Evolutionary conservation across 2,888 invertebrate genomes (phyloP), one percentile per base, ranked within the genome.

Genomic region (Axea sp.): DNA sequence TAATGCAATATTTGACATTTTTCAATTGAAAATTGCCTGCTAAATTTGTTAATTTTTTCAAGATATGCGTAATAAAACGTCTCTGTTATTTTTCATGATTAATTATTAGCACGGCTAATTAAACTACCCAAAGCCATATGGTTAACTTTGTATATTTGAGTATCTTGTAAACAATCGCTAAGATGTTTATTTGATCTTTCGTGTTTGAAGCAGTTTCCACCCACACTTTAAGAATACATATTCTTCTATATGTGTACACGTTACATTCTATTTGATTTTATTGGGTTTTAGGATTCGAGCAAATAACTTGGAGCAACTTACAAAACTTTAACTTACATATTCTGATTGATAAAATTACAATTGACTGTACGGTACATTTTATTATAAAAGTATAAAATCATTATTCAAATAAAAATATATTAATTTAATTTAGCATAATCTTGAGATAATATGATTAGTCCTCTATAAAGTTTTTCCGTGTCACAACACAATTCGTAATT

Each of bases 191-290:
- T 87, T 86, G 83, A 80, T 79, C 79, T 82, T 77, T 78, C 82
- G 80, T 82, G 80, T 82, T 82, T 77, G 78, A 82, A 82, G 78
- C 81, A 78, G 53, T 28, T 67, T 73, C 60, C 33, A 60, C 67
- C 60, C 81, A 84, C 78, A 81, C 82, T 77, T 59, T 37, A 80
- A 83, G 83, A 84, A 86, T 85, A 26, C 51, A 59, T 51, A 83
- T 84, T 83, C 80, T 78, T 76, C 72, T 57, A 71, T 75, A 79
- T 82, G 77, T 82, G 80, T 85, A 84, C 79, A 77, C 75, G 77
- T 57, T 76, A 75, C 75, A 75, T 75, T 86, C 83, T 86, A 87
- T 87, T 86, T 81, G 86, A 86, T 87, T 87, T 87, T 87, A 87
- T 87, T 86, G 83, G 85, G 78, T 85, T 84, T 86, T 82, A 84